Conservation (phyloP, 2,797 vertebrate genomes). For the Silurus lanzhouensis region DNA sequence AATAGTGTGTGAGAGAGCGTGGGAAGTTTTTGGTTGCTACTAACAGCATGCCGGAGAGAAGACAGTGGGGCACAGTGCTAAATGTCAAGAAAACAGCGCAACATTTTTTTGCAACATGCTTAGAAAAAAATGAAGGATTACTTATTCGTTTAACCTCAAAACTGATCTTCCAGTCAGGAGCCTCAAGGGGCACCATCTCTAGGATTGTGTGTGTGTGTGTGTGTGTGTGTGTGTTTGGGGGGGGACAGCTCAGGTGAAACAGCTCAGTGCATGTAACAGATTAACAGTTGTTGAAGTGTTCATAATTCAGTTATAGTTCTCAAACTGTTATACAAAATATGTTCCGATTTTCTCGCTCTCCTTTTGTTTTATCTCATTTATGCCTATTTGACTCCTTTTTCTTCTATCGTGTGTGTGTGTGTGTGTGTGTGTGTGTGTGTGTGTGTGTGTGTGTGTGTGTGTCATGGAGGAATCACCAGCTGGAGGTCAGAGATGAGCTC, state of each 20-base stretch:
- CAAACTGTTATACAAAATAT: too few relatives aligned
- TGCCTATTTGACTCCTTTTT: neutral
- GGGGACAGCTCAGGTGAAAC: neutral
- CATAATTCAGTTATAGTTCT: neutral
- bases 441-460: constrained; percentile 2
- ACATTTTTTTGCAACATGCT: neutral
- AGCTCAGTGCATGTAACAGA: neutral
- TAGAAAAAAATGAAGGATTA: neutral
- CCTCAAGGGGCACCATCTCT: constrained; percentile 12
- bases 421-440: constrained; percentile 2
- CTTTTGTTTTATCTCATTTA: neutral
- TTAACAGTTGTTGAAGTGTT: neutral
- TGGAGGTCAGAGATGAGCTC: constrained; percentile 17
- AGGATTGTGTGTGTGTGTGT: constrained; percentile 13
- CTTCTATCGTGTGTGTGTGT: neutral
- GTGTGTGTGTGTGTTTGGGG: neutral
- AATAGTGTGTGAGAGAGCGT: constrained; percentile 31
- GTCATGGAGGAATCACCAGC: neutral
- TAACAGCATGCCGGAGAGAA: constrained; percentile 8
- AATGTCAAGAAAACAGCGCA: constrained; percentile 14
- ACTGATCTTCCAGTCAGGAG: neutral
- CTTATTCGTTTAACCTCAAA: neutral
- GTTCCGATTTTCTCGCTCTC: neutral
- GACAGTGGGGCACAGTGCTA: constrained; percentile 1
- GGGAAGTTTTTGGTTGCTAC: constrained; percentile 27